Conservation (phyloP, 37 sponge, comb jelly and placozoan genomes). For the Spongilla lacustris region DNA sequence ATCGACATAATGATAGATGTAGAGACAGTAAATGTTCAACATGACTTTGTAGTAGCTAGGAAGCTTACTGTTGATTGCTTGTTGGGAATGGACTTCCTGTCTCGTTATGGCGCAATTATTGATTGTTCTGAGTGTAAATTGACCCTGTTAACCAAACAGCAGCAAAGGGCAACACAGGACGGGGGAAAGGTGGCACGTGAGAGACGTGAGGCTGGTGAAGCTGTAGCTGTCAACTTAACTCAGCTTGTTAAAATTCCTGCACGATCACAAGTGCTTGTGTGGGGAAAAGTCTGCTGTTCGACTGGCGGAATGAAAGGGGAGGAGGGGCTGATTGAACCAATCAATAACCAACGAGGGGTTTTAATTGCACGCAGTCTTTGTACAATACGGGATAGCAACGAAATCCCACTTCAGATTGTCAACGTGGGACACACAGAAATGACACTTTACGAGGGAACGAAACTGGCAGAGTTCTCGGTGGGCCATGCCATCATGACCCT, state of each 20-base stretch:
- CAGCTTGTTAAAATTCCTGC: no score
- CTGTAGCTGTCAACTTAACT: no score
- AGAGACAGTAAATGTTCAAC: neutral
- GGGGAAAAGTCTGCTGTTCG: no score
- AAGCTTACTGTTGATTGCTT: constrained; percentile 22
- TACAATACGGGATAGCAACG: neutral
- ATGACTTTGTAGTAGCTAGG: neutral
- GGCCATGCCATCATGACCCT: neutral
- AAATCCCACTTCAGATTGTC: constrained; percentile 3
- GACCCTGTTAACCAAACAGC: no score
- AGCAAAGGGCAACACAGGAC: neutral
- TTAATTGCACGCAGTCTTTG: constrained; percentile 15
- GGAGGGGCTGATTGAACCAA: no score
- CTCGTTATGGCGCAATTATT: neutral
- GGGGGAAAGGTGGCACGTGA: neutral
- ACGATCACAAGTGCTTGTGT: no score
- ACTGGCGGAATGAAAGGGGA: no score
- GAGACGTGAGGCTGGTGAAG: neutral
- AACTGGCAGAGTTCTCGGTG: neutral
- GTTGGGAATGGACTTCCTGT: constrained; percentile 15
- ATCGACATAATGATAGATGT: neutral
- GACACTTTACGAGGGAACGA: constrained; percentile 3
- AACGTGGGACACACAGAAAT: neutral
- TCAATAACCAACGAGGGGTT: no score
- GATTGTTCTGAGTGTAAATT: constrained; percentile 6